Percentiles rank a stretch among this genome's conserved stretches.
Evolutionary conservation across 2,113 vertebrate species (phyloP).

Genomic region (Channa argus): DNA sequence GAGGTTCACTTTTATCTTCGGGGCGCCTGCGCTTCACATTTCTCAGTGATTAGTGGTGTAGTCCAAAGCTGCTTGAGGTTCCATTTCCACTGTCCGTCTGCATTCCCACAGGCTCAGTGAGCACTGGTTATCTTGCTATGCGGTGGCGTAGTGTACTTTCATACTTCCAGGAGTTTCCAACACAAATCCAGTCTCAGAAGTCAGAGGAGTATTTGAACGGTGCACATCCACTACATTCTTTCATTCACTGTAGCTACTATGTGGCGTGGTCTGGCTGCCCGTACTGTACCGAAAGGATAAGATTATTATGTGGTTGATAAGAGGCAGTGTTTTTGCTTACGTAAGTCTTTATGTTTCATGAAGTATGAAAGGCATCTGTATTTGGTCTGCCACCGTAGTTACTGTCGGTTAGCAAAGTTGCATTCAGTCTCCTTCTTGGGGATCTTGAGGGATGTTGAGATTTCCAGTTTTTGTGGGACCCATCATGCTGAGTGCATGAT

Average conservation of each 20-base stretch:
- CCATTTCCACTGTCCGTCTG: slow-evolving; percentile 46
- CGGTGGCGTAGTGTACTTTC: slow-evolving; percentile 23
- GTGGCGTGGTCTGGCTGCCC: slow-evolving; percentile 17
- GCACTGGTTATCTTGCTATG: slow-evolving; percentile 41
- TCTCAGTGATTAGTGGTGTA: slow-evolving; percentile 14
- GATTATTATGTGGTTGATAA: slow-evolving; percentile 20
- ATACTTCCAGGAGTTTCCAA: slow-evolving; percentile 19
- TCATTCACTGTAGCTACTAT: slow-evolving; percentile 6
- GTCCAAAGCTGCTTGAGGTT: slow-evolving; percentile 43
- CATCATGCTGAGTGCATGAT: slow-evolving; percentile 2
- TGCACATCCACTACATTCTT: slow-evolving; percentile 19
- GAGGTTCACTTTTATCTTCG: slow-evolving; percentile 17
- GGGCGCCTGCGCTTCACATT: slow-evolving; percentile 31
- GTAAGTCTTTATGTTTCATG: slow-evolving; percentile 21
- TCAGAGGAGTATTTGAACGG: slow-evolving; percentile 16
- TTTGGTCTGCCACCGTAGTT: slow-evolving; percentile 1
- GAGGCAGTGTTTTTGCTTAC: slow-evolving; percentile 30
- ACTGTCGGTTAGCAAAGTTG: background rate
- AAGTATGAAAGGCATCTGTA: slow-evolving; percentile 17
- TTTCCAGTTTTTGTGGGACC: slow-evolving; percentile 14
- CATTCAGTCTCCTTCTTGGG: background rate
- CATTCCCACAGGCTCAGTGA: slow-evolving; percentile 39
- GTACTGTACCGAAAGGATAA: slow-evolving; percentile 1
- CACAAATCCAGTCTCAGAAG: slow-evolving; percentile 33
- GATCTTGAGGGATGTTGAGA: slow-evolving; percentile 9